Evolutionary conservation across 2,113 vertebrate species (phyloP).

Genomic region (Lipotes vexillifer): DNA sequence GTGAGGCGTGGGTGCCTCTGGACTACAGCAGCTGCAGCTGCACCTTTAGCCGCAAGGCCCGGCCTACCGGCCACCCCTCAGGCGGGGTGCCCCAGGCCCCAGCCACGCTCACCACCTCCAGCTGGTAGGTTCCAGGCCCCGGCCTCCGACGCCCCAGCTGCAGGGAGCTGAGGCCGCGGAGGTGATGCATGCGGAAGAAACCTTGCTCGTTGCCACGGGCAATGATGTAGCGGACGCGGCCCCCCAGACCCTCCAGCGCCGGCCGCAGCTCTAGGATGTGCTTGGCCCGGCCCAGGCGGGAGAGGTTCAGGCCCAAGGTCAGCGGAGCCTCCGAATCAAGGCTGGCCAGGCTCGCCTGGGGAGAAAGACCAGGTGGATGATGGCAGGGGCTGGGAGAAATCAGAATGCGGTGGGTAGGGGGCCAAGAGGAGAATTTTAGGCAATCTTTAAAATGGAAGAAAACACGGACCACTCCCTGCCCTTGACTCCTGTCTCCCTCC

Average conservation of each 20-base stretch:
- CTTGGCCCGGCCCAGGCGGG: conserved; percentile 83
- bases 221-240: conserved; percentile 87
- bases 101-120: conserved; percentile 89
- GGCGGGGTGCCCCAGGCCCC: conserved; percentile 83
- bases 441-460: background rate
- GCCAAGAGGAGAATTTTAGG: background rate
- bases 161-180: conserved; percentile 87
- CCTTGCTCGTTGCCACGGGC: conserved; percentile 84
- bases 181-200: conserved; percentile 89
- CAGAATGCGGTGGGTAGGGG: fast-evolving
- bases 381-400: background rate
- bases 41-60: conserved; percentile 90
- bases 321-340: conserved; percentile 88
- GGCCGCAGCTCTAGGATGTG: conserved; percentile 91
- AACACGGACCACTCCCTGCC: background rate
- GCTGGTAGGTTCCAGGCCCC: conserved; percentile 83
- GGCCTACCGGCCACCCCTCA: conserved; percentile 84
- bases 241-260: conserved; percentile 86
- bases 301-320: conserved; percentile 86
- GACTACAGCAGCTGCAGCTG: conserved; percentile 91
- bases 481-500: background rate
- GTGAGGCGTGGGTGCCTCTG: background rate
- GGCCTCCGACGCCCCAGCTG: conserved; percentile 84
- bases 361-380: conserved; percentile 56
- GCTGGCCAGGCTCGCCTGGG: conserved; percentile 88